Percentiles rank a stretch among this genome's conserved stretches.
phyloP scores from a whole-genome alignment of 1,140 invertebrate species.

The Piezodorus guildinii region DNA sequence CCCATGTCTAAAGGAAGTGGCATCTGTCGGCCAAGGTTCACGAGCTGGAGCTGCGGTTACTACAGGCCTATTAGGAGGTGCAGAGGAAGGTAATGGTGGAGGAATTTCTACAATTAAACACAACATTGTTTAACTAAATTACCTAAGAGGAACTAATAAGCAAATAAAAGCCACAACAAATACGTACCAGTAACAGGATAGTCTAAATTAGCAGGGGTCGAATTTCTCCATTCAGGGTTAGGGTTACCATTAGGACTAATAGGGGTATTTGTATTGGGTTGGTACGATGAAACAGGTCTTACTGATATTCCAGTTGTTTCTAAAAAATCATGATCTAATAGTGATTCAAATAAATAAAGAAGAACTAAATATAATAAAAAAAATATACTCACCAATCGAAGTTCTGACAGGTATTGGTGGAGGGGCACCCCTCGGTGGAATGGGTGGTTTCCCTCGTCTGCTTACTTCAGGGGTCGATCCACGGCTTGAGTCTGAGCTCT shows the following conservation, averaged over 20 bases:
- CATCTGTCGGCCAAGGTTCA: constrained; percentile 30
- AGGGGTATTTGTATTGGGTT: constrained; percentile 13
- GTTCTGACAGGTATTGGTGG: constrained; percentile 27
- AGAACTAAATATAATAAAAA: neutral
- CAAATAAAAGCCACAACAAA: neutral
- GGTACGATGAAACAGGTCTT: constrained; percentile 26
- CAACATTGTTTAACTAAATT: neutral
- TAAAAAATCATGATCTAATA: neutral
- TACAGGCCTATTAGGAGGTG: constrained; percentile 28
- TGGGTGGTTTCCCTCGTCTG: constrained; percentile 30
- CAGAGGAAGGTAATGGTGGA: constrained; percentile 29
- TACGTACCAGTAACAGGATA: neutral
- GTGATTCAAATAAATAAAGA: neutral
- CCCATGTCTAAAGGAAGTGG: constrained; percentile 28
- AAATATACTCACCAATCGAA: neutral
- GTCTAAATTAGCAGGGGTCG: constrained; percentile 15
- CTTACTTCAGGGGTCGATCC: constrained; percentile 40
- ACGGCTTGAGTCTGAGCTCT: constrained; percentile 34
- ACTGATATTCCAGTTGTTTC: neutral
- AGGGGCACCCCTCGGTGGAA: constrained; percentile 27
- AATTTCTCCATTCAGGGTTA: constrained; percentile 25
- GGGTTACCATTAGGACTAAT: constrained; percentile 21
- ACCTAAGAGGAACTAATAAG: neutral
- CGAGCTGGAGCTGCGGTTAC: constrained; percentile 17
- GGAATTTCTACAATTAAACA: constrained; percentile 22